phyloP scores from a whole-genome alignment of 2,888 invertebrate species.

The Ochropleura plecta region DNA sequence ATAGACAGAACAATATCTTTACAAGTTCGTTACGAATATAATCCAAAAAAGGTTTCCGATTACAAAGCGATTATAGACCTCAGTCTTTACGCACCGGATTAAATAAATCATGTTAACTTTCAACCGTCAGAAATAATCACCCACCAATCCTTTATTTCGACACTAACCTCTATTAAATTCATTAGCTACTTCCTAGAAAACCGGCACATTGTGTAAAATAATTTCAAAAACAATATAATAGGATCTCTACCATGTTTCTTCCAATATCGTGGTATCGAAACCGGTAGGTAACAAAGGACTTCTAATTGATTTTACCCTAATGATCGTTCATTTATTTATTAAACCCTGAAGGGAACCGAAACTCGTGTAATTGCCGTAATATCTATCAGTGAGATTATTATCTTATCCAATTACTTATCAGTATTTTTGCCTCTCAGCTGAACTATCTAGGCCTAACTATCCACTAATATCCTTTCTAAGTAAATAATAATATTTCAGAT shows the following conservation, averaged over 20 bases:
- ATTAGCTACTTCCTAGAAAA: neutral
- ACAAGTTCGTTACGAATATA: neutral
- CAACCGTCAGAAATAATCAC: neutral
- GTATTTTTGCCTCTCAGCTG: conserved; percentile 13
- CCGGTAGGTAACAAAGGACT: conserved; percentile 33
- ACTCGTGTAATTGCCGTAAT: conserved; percentile 29
- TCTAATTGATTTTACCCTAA: conserved; percentile 45
- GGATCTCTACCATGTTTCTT: conserved; percentile 5
- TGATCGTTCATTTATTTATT: conserved; percentile 26
- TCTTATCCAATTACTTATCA: conserved; percentile 15
- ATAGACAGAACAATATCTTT: too few species aligned
- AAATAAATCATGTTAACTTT: conserved; percentile 2
- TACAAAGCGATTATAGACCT: neutral
- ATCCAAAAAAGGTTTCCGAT: neutral
- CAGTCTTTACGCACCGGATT: neutral
- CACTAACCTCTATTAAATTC: neutral
- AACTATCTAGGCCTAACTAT: neutral
- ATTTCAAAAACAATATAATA: conserved; percentile 10
- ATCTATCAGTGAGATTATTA: conserved; percentile 32
- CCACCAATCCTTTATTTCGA: neutral
- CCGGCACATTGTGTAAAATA: neutral
- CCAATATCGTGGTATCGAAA: conserved; percentile 22
- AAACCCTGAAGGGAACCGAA: conserved; percentile 26
- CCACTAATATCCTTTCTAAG: neutral
- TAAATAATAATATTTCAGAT: neutral